Evolutionary conservation across 2,113 vertebrate species (phyloP).

Genomic region (Myocastor coypus): DNA sequence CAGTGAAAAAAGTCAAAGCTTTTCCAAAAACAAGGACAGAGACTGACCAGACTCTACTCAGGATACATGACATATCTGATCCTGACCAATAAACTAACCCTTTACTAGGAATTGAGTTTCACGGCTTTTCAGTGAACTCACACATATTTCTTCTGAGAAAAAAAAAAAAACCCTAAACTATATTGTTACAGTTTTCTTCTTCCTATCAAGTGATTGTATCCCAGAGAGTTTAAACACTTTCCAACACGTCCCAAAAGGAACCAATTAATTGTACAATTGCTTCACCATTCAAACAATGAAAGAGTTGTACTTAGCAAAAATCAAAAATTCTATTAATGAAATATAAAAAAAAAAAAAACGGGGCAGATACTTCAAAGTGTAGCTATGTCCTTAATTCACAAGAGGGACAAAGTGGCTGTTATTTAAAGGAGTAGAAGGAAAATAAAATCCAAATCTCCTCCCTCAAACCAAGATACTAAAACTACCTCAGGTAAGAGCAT

Average conservation of each 20-base stretch:
- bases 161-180: not conserved
- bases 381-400: not conserved
- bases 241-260: not conserved
- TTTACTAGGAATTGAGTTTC: not conserved
- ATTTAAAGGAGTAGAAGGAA: not conserved
- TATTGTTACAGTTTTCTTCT: not conserved
- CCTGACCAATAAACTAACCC: not conserved
- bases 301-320: not conserved
- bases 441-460: not conserved
- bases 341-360: not conserved
- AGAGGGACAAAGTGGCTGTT: not conserved
- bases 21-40: not conserved
- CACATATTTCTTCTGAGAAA: not conserved
- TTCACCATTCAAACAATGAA: not conserved
- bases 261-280: conserved; percentile 20
- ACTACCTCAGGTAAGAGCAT: not conserved
- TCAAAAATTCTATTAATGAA: conserved; percentile 21
- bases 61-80: not conserved
- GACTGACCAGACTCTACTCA: not conserved
- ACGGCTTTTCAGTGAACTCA: not conserved
- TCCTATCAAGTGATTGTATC: not conserved
- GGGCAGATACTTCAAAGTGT: not conserved
- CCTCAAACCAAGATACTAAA: not conserved
- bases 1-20: not conserved
- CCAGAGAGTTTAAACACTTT: not conserved